Evolutionary conservation across 1,140 invertebrate species (phyloP).

Genomic region (Argopecten irradians): DNA sequence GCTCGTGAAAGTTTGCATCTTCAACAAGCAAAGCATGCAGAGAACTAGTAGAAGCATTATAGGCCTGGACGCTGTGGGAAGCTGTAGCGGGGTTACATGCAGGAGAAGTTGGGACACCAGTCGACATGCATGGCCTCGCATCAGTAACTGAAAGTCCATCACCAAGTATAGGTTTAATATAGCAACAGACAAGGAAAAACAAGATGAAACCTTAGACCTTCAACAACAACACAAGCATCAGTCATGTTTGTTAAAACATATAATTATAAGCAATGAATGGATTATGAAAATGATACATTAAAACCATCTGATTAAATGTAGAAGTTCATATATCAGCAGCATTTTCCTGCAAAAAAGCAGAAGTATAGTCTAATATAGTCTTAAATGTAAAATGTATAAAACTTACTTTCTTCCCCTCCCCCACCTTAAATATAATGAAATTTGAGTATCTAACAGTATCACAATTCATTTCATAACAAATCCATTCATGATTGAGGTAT

Average conservation of each 20-base stretch:
- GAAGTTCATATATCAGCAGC: background rate
- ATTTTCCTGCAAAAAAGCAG: constrained; percentile 8
- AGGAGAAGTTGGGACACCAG: background rate
- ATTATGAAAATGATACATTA: background rate
- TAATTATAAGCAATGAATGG: constrained; percentile 3
- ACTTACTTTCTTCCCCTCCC: too few relatives aligned
- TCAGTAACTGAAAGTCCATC: constrained; percentile 5
- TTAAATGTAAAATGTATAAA: too few relatives aligned
- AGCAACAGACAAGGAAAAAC: background rate
- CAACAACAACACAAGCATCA: background rate
- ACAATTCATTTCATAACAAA: constrained; percentile 2
- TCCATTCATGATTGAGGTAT: background rate
- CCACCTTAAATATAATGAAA: background rate
- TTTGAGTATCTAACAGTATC: background rate
- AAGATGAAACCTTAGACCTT: background rate
- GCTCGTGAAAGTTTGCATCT: background rate
- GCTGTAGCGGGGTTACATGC: background rate
- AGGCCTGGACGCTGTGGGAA: background rate
- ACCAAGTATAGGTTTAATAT: background rate
- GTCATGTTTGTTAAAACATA: background rate
- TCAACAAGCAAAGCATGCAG: constrained; percentile 13
- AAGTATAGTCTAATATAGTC: background rate
- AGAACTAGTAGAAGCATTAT: constrained; percentile 10
- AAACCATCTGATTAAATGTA: background rate
- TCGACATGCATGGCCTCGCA: background rate